phyloP scores from a whole-genome alignment of 37 sponge, comb jelly and placozoan genomes.

The Oscarella lobularis region DNA sequence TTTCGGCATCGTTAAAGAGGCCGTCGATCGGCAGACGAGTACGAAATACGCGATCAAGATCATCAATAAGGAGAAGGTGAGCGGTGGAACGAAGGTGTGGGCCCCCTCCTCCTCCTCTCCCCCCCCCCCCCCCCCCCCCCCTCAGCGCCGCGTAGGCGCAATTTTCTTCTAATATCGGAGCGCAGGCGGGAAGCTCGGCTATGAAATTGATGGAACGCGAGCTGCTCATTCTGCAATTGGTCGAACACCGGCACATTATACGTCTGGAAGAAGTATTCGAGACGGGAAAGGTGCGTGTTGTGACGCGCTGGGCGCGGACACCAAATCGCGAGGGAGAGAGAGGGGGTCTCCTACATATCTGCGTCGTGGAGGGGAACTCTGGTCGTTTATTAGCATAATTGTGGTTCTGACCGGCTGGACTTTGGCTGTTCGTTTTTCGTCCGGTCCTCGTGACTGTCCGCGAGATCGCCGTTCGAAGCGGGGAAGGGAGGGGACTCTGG shows the following conservation, averaged over 20 bases:
- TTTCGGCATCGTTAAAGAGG: constrained; percentile 75
- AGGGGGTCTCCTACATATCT: no score
- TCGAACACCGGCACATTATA: constrained; percentile 78
- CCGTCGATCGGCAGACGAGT: constrained; percentile 25
- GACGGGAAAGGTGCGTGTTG: constrained; percentile 56
- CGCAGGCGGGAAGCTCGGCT: constrained; percentile 57
- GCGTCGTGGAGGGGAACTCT: no score
- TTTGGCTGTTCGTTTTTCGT: no score
- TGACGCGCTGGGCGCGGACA: neutral
- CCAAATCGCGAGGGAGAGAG: no score
- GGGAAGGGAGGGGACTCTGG: no score
- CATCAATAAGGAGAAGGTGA: constrained; percentile 80
- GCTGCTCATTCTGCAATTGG: constrained; percentile 59
- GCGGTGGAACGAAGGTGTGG: constrained; percentile 1
- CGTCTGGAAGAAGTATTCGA: constrained; percentile 76
- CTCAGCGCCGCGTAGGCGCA: no score
- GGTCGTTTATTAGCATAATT: no score
- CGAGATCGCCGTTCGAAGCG: no score
- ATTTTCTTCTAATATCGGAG: neutral
- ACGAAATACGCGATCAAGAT: constrained; percentile 70
- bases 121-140: no score
- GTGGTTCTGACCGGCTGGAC: no score
- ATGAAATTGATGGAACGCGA: constrained; percentile 77
- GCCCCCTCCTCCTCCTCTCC: no score
- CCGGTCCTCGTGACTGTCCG: no score